Evolutionary conservation across 2,113 vertebrate species (phyloP).

Genomic region (Dascyllus trimaculatus): DNA sequence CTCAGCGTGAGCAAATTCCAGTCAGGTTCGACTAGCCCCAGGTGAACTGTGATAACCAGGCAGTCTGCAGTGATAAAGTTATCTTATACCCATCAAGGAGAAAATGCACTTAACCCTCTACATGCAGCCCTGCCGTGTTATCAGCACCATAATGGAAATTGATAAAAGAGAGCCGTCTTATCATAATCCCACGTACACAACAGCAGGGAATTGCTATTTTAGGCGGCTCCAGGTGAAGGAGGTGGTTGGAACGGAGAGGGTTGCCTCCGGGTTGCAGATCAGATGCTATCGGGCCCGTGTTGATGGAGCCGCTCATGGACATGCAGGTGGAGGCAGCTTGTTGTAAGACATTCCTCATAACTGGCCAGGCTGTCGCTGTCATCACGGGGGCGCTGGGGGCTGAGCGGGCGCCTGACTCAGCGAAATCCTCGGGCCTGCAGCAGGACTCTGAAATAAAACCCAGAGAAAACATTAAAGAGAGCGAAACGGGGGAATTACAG

Average conservation of each 20-base stretch:
- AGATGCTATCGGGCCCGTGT: conserved; percentile 61
- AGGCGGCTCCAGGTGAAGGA: conserved; percentile 41
- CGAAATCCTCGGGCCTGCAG: conserved; percentile 55
- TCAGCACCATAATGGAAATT: conserved; percentile 73
- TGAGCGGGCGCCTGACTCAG: conserved; percentile 69
- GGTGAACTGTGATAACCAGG: conserved; percentile 76
- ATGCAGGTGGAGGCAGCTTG: conserved; percentile 25
- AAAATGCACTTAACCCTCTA: conserved; percentile 80
- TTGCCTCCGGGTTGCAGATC: conserved; percentile 60
- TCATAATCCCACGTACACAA: conserved; percentile 79
- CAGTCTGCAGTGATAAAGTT: conserved; percentile 73
- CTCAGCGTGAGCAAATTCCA: conserved; percentile 56
- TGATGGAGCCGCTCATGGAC: conserved; percentile 50
- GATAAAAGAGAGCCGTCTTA: conserved; percentile 76
- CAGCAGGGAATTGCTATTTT: conserved; percentile 67
- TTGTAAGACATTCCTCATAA: conserved; percentile 63
- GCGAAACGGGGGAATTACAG: conserved; percentile 66
- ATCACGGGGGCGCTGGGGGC: conserved; percentile 37
- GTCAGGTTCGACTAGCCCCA: conserved; percentile 68
- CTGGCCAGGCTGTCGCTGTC: conserved; percentile 63
- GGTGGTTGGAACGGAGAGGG: conserved; percentile 25
- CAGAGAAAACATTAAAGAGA: conserved; percentile 76
- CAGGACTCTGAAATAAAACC: conserved; percentile 67
- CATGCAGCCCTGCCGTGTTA: conserved; percentile 68
- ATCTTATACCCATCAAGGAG: conserved; percentile 72